Evolutionary conservation across 37 sponge, comb jelly and placozoan species (phyloP).

Genomic region (Halichondria panicea): DNA sequence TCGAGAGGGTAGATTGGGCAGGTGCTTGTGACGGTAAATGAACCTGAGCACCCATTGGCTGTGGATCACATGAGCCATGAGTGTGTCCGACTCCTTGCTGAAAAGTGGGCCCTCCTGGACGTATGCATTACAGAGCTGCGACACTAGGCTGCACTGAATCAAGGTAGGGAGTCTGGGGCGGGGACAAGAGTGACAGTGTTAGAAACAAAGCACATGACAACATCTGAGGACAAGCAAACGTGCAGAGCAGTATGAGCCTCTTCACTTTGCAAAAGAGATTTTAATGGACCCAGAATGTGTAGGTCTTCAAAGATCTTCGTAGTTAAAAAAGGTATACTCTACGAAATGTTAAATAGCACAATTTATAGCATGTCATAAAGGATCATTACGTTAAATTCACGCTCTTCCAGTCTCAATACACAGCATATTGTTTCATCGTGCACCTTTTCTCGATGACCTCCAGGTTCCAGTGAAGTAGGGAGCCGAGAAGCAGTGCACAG

Average conservation of each 20-base stretch:
- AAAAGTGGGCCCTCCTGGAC: not conserved
- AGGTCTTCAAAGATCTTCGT: too few relatives aligned
- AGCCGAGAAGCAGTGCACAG: constrained; percentile 61
- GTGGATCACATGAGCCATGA: constrained; percentile 44
- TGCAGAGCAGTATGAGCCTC: not conserved
- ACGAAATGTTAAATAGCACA: too few relatives aligned
- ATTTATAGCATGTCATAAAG: too few relatives aligned
- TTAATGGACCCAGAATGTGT: too few relatives aligned
- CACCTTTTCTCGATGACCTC: constrained; percentile 42
- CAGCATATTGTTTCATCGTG: not conserved
- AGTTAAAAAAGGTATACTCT: too few relatives aligned
- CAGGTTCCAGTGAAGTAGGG: constrained; percentile 58
- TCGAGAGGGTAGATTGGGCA: too few relatives aligned
- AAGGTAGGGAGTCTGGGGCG: constrained; percentile 40
- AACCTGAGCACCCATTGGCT: constrained; percentile 44
- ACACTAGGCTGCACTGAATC: constrained; percentile 46
- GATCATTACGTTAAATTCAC: too few relatives aligned
- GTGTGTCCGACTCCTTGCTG: not conserved
- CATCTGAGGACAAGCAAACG: too few relatives aligned
- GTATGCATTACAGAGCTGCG: constrained; percentile 18
- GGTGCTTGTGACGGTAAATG: not conserved
- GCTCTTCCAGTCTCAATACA: too few relatives aligned
- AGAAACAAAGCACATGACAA: not conserved
- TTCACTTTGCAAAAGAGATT: too few relatives aligned
- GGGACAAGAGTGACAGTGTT: not conserved